Evolutionary conservation across 92 coral and sea anemone genomes (phyloP).

Genomic region (Porites divaricata): DNA sequence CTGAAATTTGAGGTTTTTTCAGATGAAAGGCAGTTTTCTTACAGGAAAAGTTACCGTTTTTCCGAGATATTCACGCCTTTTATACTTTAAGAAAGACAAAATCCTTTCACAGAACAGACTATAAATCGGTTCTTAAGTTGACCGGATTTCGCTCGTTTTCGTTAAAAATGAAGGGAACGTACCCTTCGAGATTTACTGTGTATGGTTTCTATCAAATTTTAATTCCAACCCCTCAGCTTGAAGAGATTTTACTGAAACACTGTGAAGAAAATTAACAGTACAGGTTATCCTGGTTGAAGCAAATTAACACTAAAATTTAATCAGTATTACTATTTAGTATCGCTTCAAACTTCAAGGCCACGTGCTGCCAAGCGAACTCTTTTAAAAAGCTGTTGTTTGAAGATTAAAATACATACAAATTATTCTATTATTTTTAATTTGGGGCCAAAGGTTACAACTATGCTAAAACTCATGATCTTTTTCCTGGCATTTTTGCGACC

Average conservation of each 20-base stretch:
- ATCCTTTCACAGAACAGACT: neutral
- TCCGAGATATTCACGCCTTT: slow-evolving; percentile 19
- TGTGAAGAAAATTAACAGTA: neutral
- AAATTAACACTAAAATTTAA: neutral
- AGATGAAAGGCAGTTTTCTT: neutral
- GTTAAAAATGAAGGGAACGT: neutral
- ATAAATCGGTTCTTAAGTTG: neutral
- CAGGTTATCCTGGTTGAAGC: neutral
- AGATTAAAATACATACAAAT: slow-evolving; percentile 51
- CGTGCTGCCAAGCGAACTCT: slow-evolving; percentile 31
- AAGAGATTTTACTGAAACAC: neutral
- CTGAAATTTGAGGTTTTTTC: slow-evolving; percentile 7
- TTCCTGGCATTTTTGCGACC: slow-evolving; percentile 4
- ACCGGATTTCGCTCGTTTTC: slow-evolving; percentile 52
- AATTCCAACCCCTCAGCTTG: neutral
- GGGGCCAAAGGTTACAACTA: slow-evolving; percentile 65
- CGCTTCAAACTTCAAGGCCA: slow-evolving; percentile 12
- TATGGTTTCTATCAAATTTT: neutral
- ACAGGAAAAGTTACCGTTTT: neutral
- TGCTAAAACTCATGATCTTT: slow-evolving; percentile 45
- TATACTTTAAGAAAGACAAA: neutral
- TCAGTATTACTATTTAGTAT: neutral
- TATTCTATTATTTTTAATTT: slow-evolving; percentile 35
- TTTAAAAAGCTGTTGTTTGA: slow-evolving; percentile 46
- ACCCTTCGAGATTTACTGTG: neutral